Evolutionary conservation across 2,113 vertebrate genomes (phyloP), one percentile per base, ranked within the genome.

Genomic region (Coturnix japonica): DNA sequence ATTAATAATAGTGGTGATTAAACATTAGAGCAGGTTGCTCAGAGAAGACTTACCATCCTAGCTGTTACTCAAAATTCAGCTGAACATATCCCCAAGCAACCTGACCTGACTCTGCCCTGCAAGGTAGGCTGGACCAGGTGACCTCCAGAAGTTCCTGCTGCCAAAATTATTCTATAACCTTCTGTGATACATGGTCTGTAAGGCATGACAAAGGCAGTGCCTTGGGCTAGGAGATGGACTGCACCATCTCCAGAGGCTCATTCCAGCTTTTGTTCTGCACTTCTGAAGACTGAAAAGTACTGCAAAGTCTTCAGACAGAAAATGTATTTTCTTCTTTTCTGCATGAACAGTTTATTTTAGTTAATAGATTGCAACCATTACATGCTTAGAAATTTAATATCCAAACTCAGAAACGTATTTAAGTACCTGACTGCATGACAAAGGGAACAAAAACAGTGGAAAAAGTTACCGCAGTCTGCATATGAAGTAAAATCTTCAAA

Each of bases 191-290:
- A 22, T 31, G 6, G 4, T 56, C 64, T 91, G 71, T 70, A 44
- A 94, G 46, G 71, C 95, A 95, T 85, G 51, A 91, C 72, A 95
- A 91, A 92, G 79, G 82, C 4, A 82, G 31, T 39, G 95, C 95
- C 93, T 85, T 89, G 60, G 87, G 93, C 91, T 87, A 89, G 19
- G 37, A 94, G 51, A 69, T 20, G 2, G 2, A 20, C 25, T 59
- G 23, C n/a, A 80, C 28, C 49, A 39, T 81, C 90, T 91, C 91
- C 75, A 80, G 91, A 80, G 95, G 60, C 56, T 92, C 51, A 35
- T 51, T 66, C 64, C 75, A 71, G 41, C 41, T 87, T 87, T 64
- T 80, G 72, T 56, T 56, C 71, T 43, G 49, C 46, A 80, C 3
- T 67, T n/a, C 51, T 89, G 15, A 87, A 66, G 54, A 73, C 21